Evolutionary conservation across 1,140 invertebrate species (phyloP).

Genomic region (Armadillidium nasatum): DNA sequence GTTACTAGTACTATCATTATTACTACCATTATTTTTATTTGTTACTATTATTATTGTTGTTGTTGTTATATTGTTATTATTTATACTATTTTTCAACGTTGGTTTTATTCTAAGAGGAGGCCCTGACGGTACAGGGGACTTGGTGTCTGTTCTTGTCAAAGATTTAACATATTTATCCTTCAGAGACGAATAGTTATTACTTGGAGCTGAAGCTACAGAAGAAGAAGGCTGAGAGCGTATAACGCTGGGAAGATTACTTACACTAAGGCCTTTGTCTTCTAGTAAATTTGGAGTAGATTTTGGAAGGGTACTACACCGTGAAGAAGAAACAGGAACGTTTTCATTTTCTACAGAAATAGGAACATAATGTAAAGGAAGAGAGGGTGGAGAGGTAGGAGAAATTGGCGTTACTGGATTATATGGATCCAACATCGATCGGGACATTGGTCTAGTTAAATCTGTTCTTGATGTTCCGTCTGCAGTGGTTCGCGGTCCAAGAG

Average conservation of each 20-base stretch:
- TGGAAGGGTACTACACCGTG: conserved; percentile 30
- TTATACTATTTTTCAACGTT: conserved; percentile 15
- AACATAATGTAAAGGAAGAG: conserved; percentile 44
- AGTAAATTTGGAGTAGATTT: conserved; percentile 35
- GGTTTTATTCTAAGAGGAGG: conserved; percentile 24
- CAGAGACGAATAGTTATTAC: conserved; percentile 18
- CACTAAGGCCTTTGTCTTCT: conserved; percentile 25
- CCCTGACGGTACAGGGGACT: no score
- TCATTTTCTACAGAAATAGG: conserved; percentile 35
- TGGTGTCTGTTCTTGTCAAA: no score
- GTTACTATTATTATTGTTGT: conserved; percentile 14
- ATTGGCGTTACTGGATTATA: conserved; percentile 28
- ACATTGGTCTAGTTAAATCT: conserved; percentile 55
- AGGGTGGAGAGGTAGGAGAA: conserved; percentile 27
- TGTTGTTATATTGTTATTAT: conserved; percentile 26
- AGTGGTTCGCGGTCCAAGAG: conserved; percentile 80
- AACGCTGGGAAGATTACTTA: neutral
- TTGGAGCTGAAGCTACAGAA: conserved; percentile 35
- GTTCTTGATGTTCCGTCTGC: conserved; percentile 78
- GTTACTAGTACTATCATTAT: conserved; percentile 29
- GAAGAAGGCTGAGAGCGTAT: conserved; percentile 22
- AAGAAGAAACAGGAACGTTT: conserved; percentile 21
- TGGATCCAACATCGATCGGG: conserved; percentile 33
- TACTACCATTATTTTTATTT: conserved; percentile 23
- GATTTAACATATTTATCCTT: neutral